Base-by-base conservation (phyloP, 2,113 vertebrate species). In the Pangasianodon hypophthalmus region DNA sequence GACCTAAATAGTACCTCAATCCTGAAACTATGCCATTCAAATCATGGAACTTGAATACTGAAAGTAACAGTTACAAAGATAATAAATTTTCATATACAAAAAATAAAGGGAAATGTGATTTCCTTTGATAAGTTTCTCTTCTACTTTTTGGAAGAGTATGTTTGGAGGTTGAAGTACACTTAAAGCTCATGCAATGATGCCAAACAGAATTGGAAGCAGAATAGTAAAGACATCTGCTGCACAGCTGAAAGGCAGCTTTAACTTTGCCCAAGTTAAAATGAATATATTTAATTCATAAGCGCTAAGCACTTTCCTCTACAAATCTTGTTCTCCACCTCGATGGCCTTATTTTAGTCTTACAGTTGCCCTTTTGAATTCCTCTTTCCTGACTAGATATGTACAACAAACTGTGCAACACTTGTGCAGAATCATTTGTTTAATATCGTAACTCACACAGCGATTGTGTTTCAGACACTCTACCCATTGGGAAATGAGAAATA, bases 391-490 rank as follows among this genome's bases (percentile, higher is more conserved):
- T 44, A 44, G 41, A 46, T 85, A 19, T 84, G 14, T 19, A 54
- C 29, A 56, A 83, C 37, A 75, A 44, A 75, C 56, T 84, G 58
- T 85, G 14, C 18, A 37, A 5, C 87, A 88, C 29, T n/a, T 88
- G 71, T 87, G 86, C 3, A 48, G 54, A 48, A 48, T 6, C 58
- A 32, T 52, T 56, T 21, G 37, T 37, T 18, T 19, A 88, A 54
- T 54, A 64, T 44, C 37, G 52, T 26, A 3, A 62, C 46, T 52
- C 44, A 77, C n/a, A n/a, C 32, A 41, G 83, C 29, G 80, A 56
- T 88, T 79, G 19, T 41, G 79, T 91, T 90, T 81, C 88, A 85
- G 85, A 52, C 24, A 46, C 56, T 90, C 81, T 73, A 16, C 26
- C 85, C 81, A 62, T 11, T 85, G 88, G 88, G 85, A 89, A 84